Conservation (phyloP, 2,797 vertebrate genomes). For the Pipistrellus pipistrellus region DNA sequence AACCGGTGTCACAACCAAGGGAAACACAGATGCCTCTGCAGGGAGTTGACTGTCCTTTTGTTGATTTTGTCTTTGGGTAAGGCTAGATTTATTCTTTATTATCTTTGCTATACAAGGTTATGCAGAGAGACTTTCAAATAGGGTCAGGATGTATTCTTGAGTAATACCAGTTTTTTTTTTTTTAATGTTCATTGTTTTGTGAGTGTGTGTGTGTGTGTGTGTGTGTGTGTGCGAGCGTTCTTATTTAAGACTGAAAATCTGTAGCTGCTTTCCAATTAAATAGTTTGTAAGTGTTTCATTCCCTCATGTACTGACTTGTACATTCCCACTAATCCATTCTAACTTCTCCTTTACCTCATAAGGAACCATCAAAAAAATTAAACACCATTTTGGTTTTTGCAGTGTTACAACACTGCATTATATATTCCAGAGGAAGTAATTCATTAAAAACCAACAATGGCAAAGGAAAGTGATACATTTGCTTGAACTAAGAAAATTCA, state of each 20-base stretch:
- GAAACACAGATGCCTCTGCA: slow-evolving; percentile 17
- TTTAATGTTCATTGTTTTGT: neutral
- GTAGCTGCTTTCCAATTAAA: neutral
- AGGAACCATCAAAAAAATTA: neutral
- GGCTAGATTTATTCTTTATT: slow-evolving; percentile 20
- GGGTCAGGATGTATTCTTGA: slow-evolving; percentile 14
- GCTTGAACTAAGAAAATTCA: neutral
- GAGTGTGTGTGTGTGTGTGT: neutral
- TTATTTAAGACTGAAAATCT: neutral
- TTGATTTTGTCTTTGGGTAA: slow-evolving; percentile 52
- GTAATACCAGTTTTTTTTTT: slow-evolving; percentile 55
- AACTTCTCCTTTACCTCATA: neutral
- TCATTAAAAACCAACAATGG: slow-evolving; percentile 1
- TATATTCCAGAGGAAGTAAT: neutral
- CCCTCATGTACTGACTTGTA: neutral
- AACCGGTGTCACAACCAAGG: neutral
- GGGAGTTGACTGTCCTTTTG: slow-evolving; percentile 2
- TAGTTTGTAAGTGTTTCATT: slow-evolving; percentile 24
- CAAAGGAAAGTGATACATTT: neutral
- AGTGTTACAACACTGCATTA: neutral
- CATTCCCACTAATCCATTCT: neutral
- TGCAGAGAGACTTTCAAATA: slow-evolving; percentile 39
- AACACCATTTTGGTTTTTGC: slow-evolving; percentile 18
- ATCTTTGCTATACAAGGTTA: slow-evolving; percentile 40
- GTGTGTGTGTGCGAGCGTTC: neutral